Conservation (phyloP, 2,113 vertebrate species). For the Charina bottae region DNA sequence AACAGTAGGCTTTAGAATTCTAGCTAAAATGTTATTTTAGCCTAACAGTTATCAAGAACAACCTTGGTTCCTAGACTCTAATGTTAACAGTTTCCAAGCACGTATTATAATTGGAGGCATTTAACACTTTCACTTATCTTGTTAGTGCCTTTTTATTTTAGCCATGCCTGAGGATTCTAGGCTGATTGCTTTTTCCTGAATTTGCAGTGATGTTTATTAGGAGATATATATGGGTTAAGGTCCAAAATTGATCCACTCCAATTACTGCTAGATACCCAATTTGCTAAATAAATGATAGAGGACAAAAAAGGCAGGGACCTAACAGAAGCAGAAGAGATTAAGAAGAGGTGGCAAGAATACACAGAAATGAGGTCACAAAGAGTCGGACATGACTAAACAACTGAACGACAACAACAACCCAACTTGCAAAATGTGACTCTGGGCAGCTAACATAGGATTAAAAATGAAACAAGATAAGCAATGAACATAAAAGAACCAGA, state of each 20-base stretch:
- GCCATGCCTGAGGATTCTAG: neutral
- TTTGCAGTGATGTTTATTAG: neutral
- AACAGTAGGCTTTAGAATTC: neutral
- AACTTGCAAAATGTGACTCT: neutral
- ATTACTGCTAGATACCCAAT: neutral
- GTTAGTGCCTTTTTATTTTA: neutral
- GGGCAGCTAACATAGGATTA: neutral
- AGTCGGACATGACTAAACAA: too few relatives aligned
- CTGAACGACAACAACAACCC: too few relatives aligned
- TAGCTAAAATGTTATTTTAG: neutral
- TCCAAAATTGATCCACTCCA: neutral
- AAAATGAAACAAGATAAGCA: neutral
- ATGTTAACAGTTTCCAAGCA: neutral
- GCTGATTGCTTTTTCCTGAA: neutral
- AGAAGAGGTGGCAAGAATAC: too few relatives aligned
- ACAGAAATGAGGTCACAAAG: too few relatives aligned
- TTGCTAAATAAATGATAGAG: too few relatives aligned
- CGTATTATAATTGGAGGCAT: neutral
- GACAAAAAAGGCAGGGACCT: too few relatives aligned
- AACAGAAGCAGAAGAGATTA: too few relatives aligned
- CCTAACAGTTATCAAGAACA: neutral
- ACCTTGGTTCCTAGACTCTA: neutral
- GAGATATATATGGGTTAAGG: neutral
- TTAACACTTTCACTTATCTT: neutral
- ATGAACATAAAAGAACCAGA: neutral